Base-by-base conservation (phyloP, 2,888 invertebrate species). In the Ophioninae sp. region DNA sequence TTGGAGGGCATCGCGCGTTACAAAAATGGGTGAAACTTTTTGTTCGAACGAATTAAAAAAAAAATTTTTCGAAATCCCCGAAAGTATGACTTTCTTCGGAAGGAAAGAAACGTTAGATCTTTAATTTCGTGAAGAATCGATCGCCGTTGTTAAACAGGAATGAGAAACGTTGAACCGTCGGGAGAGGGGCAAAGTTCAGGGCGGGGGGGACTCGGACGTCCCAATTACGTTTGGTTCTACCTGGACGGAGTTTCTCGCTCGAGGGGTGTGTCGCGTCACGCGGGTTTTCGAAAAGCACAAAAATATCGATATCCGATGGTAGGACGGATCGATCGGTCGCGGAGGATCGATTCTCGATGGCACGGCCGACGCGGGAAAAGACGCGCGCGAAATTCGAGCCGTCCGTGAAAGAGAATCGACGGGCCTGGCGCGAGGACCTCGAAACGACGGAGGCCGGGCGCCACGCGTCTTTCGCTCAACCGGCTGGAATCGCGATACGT, bases 251-350 rank as follows among this genome's bases (percentile, higher is more conserved):
- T 21, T 65, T 59, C 50, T 59, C 23, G n/a, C 21, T 41, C 44
- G 39, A 50, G 59, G 59, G 59, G 41, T 41, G 65, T 6, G 17
- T 57, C 30, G 10, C 21, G 67, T 30, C 59, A 30, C 57, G 64
- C 50, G n/a, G 57, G 13, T 61, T 75, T 67, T 68, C 8, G 79
- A 20, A 50, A 50, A 44, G 37, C 20, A 30, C 7, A 13, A 80
- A 59, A 59, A 0, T 62, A 76, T 41, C 84, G 77, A 68, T 37
- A 39, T 80, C 87, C 87, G 6, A 56, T 88, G 88, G 86, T 85
- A 86, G 90, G 90, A 92, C 88, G 84, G 90, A 91, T 91, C 88
- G 90, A 88, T 89, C 87, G 57, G 61, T 85, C 69, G 82, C 67
- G 79, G 44, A 82, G 68, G 85, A 87, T 86, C 83, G 85, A 86